A percentile compares a stretch with the other conserved stretches of the same genome.
phyloP scores from a whole-genome alignment of 2,113 vertebrate species.

The Butastur rufipennis region DNA sequence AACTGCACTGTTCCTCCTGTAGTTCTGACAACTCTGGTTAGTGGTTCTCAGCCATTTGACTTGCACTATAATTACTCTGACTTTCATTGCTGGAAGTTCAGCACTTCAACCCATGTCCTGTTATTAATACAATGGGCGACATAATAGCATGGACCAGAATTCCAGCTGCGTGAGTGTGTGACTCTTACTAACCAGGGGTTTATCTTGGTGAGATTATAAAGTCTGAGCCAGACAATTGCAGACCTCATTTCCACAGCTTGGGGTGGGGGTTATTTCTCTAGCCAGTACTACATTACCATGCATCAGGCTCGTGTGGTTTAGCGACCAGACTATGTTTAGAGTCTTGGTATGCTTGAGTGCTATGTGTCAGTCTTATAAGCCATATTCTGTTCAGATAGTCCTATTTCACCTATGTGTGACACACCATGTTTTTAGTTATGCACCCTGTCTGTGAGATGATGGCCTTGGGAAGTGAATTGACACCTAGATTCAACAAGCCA shows the following conservation, averaged over 20 bases:
- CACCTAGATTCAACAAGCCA: not conserved
- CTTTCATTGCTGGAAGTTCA: not conserved
- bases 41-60: not conserved
- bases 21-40: not conserved
- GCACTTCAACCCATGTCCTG: not conserved
- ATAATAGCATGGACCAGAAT: not conserved
- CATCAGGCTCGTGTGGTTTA: not conserved
- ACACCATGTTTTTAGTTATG: not conserved
- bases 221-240: not conserved
- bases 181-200: not conserved
- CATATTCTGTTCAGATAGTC: not conserved
- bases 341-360: not conserved
- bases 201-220: not conserved
- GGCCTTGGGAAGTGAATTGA: not conserved
- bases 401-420: not conserved
- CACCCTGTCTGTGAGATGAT: not conserved
- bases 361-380: not conserved
- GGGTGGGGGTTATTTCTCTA: not conserved
- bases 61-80: not conserved
- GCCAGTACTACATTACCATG: not conserved
- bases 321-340: not conserved
- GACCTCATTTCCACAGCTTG: not conserved
- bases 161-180: not conserved
- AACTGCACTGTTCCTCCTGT: not conserved
- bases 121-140: not conserved